Percentiles rank a stretch among this genome's conserved stretches.
Evolutionary conservation across 2,113 vertebrate genomes (phyloP).

Genomic region (Uropsilus gracilis): DNA sequence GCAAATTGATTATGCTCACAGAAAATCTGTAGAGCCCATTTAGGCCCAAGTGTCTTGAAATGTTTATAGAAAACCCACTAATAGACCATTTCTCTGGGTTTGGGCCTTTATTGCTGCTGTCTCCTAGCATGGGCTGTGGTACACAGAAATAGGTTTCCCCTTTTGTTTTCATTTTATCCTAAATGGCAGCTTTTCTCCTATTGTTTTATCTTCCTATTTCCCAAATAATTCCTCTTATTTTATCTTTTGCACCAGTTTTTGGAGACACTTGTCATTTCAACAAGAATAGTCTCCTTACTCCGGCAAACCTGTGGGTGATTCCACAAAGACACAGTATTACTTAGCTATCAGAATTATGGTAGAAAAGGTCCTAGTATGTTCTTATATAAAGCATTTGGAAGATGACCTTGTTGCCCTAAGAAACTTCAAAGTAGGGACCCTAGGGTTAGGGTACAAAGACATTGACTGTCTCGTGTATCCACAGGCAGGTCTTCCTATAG

Average conservation of each 20-base stretch:
- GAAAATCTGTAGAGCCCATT: slow-evolving; percentile 59
- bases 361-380: slow-evolving; percentile 74
- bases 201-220: slow-evolving; percentile 71
- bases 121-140: slow-evolving; percentile 76
- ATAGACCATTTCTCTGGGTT: slow-evolving; percentile 71
- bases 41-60: slow-evolving; percentile 68
- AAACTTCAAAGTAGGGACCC: slow-evolving; percentile 58
- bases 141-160: slow-evolving; percentile 67
- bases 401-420: slow-evolving; percentile 55
- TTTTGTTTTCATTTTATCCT: slow-evolving; percentile 65
- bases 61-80: slow-evolving; percentile 75
- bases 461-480: slow-evolving; percentile 39
- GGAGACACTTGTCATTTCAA: slow-evolving; percentile 82
- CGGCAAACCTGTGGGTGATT: slow-evolving; percentile 73
- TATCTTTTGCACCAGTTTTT: slow-evolving; percentile 73
- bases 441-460: slow-evolving; percentile 41
- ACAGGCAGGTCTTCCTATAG: slow-evolving; percentile 17
- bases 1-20: slow-evolving; percentile 41
- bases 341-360: slow-evolving; percentile 74
- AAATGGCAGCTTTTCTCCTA: slow-evolving; percentile 83
- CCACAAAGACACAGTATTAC: slow-evolving; percentile 86
- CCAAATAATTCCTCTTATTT: slow-evolving; percentile 65
- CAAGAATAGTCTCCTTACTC: slow-evolving; percentile 63
- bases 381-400: slow-evolving; percentile 64
- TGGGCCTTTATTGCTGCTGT: slow-evolving; percentile 75